These are phyloP conservation scores for Ophiodon elongatus DNA, from an alignment of 2,113 vertebrate genomes.

Conservation along the genomic window DNA sequence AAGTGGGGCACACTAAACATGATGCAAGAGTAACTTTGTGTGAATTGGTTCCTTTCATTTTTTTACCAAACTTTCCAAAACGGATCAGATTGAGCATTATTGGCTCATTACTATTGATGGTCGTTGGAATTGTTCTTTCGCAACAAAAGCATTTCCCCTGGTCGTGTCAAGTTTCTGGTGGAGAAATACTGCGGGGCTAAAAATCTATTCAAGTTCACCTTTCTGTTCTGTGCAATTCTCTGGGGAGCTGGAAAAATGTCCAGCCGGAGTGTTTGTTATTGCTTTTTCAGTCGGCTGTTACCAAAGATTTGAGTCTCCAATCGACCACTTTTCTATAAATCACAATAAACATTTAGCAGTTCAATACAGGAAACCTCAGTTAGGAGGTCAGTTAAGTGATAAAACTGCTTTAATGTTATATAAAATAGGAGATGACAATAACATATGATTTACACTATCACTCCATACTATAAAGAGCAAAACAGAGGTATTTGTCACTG, in stretches of 20 bases:
- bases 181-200: conserved; percentile 39
- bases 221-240: conserved; percentile 16
- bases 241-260: conserved; percentile 43
- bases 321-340: conserved; percentile 36
- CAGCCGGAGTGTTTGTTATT: conserved; percentile 28
- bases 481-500: neutral
- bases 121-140: conserved; percentile 2
- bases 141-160: neutral
- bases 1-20: neutral
- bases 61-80: neutral
- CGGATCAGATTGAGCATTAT: neutral
- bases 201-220: conserved; percentile 37
- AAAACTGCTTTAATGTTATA: conserved; percentile 12
- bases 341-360: conserved; percentile 10
- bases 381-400: conserved; percentile 9
- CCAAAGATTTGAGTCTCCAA: conserved; percentile 24
- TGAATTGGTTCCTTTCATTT: neutral
- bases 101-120: neutral
- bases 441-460: neutral
- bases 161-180: conserved; percentile 16
- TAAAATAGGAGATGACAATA: neutral
- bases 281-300: conserved; percentile 27
- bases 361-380: neutral
- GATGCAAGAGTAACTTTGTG: neutral
- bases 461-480: neutral